These are phyloP conservation scores for Ophioninae sp. DNA, from an alignment of 2,888 invertebrate species.

Conservation along the genomic window DNA sequence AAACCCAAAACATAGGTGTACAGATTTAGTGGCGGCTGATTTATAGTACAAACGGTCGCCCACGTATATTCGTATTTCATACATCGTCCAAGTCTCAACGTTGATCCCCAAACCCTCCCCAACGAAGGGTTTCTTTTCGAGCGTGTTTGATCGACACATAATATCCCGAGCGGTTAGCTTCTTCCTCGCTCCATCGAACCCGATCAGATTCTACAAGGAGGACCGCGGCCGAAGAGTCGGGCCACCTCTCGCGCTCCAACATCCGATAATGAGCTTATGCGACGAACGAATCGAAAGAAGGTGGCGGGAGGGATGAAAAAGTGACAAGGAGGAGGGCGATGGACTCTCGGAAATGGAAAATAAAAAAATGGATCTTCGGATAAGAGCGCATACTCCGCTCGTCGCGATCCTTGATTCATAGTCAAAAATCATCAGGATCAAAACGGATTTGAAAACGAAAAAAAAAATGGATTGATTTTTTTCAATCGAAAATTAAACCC, in stretches of 20 bases:
- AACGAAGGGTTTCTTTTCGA: slow-evolving; percentile 49
- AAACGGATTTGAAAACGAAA: background rate
- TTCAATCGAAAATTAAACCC: background rate
- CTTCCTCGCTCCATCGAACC: slow-evolving; percentile 76
- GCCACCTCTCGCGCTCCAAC: slow-evolving; percentile 58
- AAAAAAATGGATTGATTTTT: background rate
- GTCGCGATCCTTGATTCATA: slow-evolving; percentile 5
- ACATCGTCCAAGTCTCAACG: slow-evolving; percentile 18
- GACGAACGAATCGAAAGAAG: slow-evolving; percentile 54
- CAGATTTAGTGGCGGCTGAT: background rate
- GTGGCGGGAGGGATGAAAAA: background rate
- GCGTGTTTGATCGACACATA: slow-evolving; percentile 73
- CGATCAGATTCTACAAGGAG: slow-evolving; percentile 72
- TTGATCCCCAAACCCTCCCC: slow-evolving; percentile 35
- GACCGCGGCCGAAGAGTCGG: slow-evolving; percentile 47
- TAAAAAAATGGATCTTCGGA: slow-evolving; percentile 20
- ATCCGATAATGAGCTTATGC: slow-evolving; percentile 72
- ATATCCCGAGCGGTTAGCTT: slow-evolving; percentile 79
- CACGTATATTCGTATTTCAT: slow-evolving; percentile 4
- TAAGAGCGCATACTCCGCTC: slow-evolving; percentile 14
- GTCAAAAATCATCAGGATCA: background rate
- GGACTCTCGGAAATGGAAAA: background rate
- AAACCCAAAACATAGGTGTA: too few relatives aligned
- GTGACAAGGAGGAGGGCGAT: background rate
- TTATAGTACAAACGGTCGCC: background rate